Base-by-base conservation (phyloP, 2,888 invertebrate species). In the Cryptosula pallasiana region DNA sequence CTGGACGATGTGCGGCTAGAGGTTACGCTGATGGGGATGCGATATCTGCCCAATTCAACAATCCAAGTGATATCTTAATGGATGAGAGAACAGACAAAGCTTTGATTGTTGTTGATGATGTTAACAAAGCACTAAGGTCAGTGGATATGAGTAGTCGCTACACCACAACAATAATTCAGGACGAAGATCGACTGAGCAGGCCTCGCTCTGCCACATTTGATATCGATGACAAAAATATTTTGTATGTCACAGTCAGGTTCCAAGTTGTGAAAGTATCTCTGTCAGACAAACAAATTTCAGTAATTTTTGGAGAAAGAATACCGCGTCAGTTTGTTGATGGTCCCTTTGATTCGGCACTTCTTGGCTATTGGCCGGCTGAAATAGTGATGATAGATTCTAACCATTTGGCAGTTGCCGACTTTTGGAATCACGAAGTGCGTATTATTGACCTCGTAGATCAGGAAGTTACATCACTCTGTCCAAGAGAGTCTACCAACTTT, bases 161-260 rank as follows among this genome's bases (percentile, higher is more conserved):
- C 13, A 32, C 32, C 1, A 2, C 32, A 32, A 63, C 63, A 13
- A 63, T 63, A 5, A 27, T 63, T 25, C 63, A 34, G n/a, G 63
- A 63, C 32, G 29, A 63, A 25, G 32, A 63, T 29, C 3, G 32
- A 9, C 32, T 63, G 9, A 25, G 9, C 32, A 27, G 63, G 32
- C 63, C 63, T 63, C 63, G 63, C 3, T 63, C 32, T 63, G 63
- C 63, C 13, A 13, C 27, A 9, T 63, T 63, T 63, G 63, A 63
- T 27, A 63, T 25, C 32, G 27, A 63, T 25, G 63, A 63, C 32
- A 63, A 63, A 32, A 63, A 63, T 27, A 27, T 27, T 5, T 34
- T 63, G 9, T 63, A 63, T 63, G 63, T 34, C 25, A 32, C 25
- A 27, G 32, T 63, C 5, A 27, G 63, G 2, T 34, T 32, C 34